phyloP scores from a whole-genome alignment of 2,113 vertebrate genomes.

The Neodon shergylaensis region DNA sequence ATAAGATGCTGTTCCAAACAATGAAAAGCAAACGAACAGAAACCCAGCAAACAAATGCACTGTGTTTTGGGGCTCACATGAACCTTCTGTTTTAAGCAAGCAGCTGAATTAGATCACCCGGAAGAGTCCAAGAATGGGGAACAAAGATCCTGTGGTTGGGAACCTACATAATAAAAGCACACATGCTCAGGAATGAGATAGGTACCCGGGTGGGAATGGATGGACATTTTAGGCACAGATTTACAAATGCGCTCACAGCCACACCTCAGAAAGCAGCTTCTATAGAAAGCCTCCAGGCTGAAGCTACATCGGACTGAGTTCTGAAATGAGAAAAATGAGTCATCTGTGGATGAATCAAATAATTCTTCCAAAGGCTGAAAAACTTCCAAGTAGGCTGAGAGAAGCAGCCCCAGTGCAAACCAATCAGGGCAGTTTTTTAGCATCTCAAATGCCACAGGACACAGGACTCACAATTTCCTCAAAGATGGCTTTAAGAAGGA shows the following conservation, averaged over 20 bases:
- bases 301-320: background rate
- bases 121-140: background rate
- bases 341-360: background rate
- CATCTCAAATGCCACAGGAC: background rate
- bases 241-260: background rate
- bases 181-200: background rate
- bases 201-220: background rate
- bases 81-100: conserved; percentile 8
- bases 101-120: background rate
- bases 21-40: background rate
- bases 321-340: conserved; percentile 15
- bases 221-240: background rate
- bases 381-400: background rate
- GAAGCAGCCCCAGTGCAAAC: conserved; percentile 16
- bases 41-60: background rate
- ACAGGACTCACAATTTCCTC: background rate
- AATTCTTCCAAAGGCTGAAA: conserved; percentile 18
- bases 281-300: background rate
- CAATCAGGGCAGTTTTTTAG: background rate
- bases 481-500: background rate
- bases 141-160: background rate
- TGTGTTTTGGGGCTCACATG: background rate
- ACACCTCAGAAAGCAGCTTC: background rate
- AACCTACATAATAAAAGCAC: background rate
- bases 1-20: background rate